A percentile compares a stretch with the other conserved stretches of the same genome.
Evolutionary conservation across 2,113 vertebrate species (phyloP).

Genomic region (Excalfactoria chinensis): DNA sequence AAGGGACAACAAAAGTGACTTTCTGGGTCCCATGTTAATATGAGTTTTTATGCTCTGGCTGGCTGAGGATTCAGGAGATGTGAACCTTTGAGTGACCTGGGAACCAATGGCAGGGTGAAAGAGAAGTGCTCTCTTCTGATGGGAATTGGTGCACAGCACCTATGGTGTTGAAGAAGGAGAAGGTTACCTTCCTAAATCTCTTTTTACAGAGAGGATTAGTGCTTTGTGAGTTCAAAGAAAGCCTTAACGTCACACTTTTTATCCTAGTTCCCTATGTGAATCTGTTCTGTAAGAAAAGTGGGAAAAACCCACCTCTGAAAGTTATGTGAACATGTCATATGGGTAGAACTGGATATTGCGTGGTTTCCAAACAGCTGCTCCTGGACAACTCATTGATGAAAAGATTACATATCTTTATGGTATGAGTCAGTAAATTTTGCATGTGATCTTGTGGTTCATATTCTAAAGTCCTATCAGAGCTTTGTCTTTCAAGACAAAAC

Average conservation of each 20-base stretch:
- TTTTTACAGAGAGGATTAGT: background rate
- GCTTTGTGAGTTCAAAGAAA: background rate
- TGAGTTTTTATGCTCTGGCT: background rate
- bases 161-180: rapidly evolving
- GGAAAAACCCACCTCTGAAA: background rate
- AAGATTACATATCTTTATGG: background rate
- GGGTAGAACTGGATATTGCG: background rate
- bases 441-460: background rate
- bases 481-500: background rate
- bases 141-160: background rate
- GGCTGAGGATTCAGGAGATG: background rate
- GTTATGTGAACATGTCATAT: background rate
- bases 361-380: background rate
- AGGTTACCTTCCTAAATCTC: background rate
- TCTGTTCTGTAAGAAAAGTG: background rate
- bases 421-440: background rate
- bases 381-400: background rate
- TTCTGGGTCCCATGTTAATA: background rate
- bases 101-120: background rate
- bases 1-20: background rate
- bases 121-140: background rate
- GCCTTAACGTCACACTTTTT: background rate
- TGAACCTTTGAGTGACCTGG: background rate
- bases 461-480: background rate
- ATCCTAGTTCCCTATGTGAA: background rate